Conservation (phyloP, 2,113 vertebrate genomes). For the Carassius auratus region DNA sequence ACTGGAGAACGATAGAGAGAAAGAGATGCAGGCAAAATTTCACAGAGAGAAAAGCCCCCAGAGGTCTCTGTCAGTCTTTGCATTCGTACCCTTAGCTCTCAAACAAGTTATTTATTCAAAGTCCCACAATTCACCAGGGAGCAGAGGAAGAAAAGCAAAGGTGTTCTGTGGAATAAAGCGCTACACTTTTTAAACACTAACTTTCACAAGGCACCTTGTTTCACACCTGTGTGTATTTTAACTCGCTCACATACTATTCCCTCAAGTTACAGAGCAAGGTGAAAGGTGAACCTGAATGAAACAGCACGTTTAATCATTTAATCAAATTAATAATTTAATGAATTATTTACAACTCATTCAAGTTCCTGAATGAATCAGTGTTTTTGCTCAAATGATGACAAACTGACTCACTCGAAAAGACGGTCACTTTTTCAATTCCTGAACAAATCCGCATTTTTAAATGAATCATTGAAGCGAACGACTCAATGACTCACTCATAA, state of each 20-base stretch:
- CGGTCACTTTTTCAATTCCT: background rate
- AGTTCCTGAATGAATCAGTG: too few relatives aligned
- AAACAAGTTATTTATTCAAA: conserved; percentile 36
- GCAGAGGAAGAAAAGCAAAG: conserved; percentile 11
- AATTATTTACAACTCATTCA: too few relatives aligned
- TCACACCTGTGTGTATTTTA: conserved; percentile 30
- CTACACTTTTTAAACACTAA: background rate
- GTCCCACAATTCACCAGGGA: conserved; percentile 31
- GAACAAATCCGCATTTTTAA: background rate
- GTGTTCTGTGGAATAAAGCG: conserved; percentile 16
- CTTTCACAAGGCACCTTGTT: conserved; percentile 27
- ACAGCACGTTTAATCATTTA: too few relatives aligned
- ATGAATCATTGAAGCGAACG: background rate
- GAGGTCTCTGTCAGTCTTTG: conserved; percentile 28
- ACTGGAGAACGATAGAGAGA: conserved; percentile 16
- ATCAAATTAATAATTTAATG: too few relatives aligned
- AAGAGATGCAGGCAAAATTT: background rate
- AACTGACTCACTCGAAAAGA: background rate
- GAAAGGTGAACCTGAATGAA: too few relatives aligned
- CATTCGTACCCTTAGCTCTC: conserved; percentile 22
- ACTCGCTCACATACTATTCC: background rate
- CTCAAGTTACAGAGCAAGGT: background rate
- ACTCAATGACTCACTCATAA: background rate
- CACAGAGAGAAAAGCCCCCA: conserved; percentile 11
- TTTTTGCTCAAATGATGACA: too few relatives aligned